Conservation (phyloP, 2,797 vertebrate genomes). For the Sebastiscus albofasciatus region DNA sequence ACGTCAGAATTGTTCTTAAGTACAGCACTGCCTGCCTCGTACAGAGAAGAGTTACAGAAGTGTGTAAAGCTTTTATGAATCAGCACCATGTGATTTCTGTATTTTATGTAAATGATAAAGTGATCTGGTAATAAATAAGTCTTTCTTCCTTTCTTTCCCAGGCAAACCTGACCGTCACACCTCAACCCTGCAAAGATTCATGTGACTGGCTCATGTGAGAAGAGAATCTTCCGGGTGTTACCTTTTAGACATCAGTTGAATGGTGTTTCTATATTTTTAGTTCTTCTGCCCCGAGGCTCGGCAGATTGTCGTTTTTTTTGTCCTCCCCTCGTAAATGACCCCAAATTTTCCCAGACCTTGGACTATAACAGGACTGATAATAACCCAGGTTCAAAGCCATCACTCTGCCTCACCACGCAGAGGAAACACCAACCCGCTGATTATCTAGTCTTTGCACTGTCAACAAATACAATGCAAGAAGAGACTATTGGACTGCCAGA, state of each 20-base stretch:
- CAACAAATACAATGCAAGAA: conserved; percentile 82
- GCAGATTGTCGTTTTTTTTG: conserved; percentile 77
- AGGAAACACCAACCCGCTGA: conserved; percentile 79
- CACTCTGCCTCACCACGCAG: conserved; percentile 74
- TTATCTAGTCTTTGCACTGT: conserved; percentile 85
- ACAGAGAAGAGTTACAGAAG: neutral
- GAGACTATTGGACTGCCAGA: conserved; percentile 76
- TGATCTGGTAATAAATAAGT: neutral
- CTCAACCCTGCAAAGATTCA: conserved; percentile 88
- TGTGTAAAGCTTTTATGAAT: neutral
- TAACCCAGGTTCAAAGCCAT: conserved; percentile 90
- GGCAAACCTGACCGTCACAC: conserved; percentile 87
- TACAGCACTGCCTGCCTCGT: neutral
- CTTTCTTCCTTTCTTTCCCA: conserved; percentile 40
- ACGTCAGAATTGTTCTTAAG: no score
- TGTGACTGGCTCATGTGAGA: conserved; percentile 96
- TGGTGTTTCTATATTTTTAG: conserved; percentile 93
- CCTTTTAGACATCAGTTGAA: conserved; percentile 96
- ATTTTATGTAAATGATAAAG: neutral
- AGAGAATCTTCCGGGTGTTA: conserved; percentile 83
- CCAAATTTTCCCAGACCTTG: conserved; percentile 70
- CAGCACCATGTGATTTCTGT: neutral
- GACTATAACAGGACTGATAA: conserved; percentile 80
- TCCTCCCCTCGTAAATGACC: conserved; percentile 60
- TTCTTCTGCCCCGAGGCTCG: conserved; percentile 79